Conservation (phyloP, 2,888 invertebrate genomes). For the Ornithoptera alexandrae region DNA sequence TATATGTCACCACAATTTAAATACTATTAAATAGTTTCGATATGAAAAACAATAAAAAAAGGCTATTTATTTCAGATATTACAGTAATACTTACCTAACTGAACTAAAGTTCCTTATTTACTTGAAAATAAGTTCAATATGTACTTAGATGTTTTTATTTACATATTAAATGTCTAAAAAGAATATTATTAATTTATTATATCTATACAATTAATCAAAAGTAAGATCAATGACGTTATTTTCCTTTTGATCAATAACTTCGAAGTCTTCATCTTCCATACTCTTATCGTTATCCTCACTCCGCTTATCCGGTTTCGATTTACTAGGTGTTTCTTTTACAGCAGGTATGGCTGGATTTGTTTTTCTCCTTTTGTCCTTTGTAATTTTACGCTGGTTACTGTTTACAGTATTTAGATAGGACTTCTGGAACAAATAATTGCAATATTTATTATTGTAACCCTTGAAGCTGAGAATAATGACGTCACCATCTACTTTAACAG, state of each 20-base stretch:
- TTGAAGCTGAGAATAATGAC: neutral
- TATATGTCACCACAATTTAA: no score
- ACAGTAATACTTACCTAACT: no score
- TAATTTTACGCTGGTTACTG: constrained; percentile 38
- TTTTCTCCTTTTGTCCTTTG: constrained; percentile 53
- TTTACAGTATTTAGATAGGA: constrained; percentile 34
- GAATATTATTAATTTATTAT: neutral
- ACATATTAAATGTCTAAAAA: neutral
- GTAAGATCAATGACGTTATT: constrained; percentile 53
- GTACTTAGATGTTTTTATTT: no score
- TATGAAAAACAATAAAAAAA: no score
- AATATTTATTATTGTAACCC: no score
- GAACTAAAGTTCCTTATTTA: no score
- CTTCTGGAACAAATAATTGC: constrained; percentile 33
- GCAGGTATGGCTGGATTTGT: constrained; percentile 37
- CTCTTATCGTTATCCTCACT: constrained; percentile 25
- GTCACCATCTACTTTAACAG: no score
- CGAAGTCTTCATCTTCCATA: constrained; percentile 15
- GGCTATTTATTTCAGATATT: no score
- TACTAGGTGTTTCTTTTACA: constrained; percentile 32
- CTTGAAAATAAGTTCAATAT: neutral
- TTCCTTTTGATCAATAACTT: constrained; percentile 30
- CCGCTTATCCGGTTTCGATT: constrained; percentile 24
- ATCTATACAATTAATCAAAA: constrained; percentile 47
- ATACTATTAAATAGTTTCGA: no score